Evolutionary conservation across 2,888 invertebrate genomes (phyloP).

Genomic region (Carpatolechia fugitivella): DNA sequence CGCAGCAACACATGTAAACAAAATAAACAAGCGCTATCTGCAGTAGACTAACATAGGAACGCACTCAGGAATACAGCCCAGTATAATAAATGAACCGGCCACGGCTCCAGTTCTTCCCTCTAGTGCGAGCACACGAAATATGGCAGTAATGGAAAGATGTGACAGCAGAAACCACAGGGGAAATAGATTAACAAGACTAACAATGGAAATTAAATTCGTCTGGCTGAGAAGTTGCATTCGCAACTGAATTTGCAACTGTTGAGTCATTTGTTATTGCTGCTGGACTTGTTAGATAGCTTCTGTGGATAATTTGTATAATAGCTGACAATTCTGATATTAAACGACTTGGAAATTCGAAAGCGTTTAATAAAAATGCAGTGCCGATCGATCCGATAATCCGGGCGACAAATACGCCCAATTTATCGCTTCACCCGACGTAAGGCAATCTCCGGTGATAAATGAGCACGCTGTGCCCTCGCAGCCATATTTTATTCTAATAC

Average conservation of each 20-base stretch:
- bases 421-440: constrained; percentile 32
- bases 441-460: constrained; percentile 37
- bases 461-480: constrained; percentile 26
- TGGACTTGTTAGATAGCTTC: neutral
- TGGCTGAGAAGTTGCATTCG: constrained; percentile 6
- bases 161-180: constrained; percentile 45
- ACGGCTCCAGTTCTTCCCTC: constrained; percentile 57
- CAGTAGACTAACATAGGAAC: constrained; percentile 61
- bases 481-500: constrained; percentile 35
- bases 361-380: constrained; percentile 7
- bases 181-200: constrained; percentile 33
- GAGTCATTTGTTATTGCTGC: neutral
- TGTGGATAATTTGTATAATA: neutral
- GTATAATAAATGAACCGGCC: constrained; percentile 68
- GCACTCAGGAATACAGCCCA: constrained; percentile 63
- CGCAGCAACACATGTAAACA: constrained; percentile 52
- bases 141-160: constrained; percentile 63
- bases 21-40: constrained; percentile 51
- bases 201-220: constrained; percentile 12
- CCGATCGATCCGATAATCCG: constrained; percentile 33
- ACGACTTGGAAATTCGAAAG: neutral
- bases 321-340: neutral
- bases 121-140: constrained; percentile 46
- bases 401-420: constrained; percentile 38
- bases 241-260: neutral